Conservation (phyloP, 2,113 vertebrate genomes). For the Leptodactylus fuscus region DNA sequence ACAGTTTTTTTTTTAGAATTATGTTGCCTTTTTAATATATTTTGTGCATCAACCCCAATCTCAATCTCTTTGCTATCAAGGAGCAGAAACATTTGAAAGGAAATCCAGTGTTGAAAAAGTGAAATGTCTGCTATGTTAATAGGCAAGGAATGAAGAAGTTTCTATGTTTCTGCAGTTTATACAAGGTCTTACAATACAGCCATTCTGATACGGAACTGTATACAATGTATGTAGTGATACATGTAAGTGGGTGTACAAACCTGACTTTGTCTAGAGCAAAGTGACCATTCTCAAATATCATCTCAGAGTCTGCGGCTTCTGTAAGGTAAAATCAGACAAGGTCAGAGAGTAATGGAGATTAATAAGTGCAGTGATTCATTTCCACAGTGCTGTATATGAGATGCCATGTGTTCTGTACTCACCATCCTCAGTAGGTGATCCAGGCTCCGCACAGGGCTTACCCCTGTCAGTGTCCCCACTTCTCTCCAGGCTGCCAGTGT, state of each 20-base stretch:
- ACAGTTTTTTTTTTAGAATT: too few species aligned
- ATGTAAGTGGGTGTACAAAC: conserved; percentile 16
- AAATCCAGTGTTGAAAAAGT: background rate
- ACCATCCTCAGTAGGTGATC: conserved; percentile 88
- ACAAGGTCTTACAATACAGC: background rate
- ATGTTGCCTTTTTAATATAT: too few species aligned
- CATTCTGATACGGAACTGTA: background rate
- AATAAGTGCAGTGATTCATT: background rate
- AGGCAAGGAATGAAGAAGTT: background rate
- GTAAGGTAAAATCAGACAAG: conserved; percentile 17
- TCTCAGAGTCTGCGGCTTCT: conserved; percentile 30
- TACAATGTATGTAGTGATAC: conserved; percentile 4
- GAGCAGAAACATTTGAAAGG: too few species aligned
- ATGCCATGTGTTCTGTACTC: conserved; percentile 72
- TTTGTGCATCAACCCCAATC: background rate
- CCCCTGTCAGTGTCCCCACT: conserved; percentile 94
- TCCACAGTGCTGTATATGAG: background rate
- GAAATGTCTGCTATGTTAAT: background rate
- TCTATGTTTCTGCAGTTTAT: background rate
- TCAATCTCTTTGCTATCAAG: too few species aligned
- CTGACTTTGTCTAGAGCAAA: conserved; percentile 48
- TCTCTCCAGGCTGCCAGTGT: conserved; percentile 92
- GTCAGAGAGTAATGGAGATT: background rate
- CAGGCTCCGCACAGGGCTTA: conserved; percentile 90
- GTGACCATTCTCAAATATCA: conserved; percentile 53